These are phyloP conservation scores for Theonella swinhoei DNA, from an alignment of 37 sponge, comb jelly and placozoan genomes.

Conservation along the genomic window DNA sequence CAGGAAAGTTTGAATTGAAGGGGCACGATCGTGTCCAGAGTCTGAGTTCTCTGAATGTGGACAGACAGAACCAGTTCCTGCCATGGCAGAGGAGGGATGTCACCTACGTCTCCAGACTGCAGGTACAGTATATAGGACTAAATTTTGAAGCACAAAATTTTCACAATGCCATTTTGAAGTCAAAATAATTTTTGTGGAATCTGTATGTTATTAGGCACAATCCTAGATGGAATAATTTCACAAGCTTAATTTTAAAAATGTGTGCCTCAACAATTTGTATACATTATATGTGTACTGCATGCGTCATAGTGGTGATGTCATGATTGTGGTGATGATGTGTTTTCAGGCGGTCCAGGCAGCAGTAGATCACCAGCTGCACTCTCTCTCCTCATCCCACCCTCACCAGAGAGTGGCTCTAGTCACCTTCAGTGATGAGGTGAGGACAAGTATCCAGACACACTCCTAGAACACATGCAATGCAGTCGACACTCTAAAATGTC, in stretches of 20 bases:
- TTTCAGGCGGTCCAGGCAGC: slow-evolving; percentile 83
- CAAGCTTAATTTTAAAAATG: too few species aligned
- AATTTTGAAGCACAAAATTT: too few species aligned
- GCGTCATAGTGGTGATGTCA: too few species aligned
- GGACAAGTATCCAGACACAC: background rate
- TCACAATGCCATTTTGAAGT: too few species aligned
- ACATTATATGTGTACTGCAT: too few species aligned
- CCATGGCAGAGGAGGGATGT: slow-evolving; percentile 58
- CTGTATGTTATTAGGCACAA: too few species aligned
- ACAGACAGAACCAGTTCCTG: slow-evolving; percentile 54
- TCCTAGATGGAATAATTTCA: too few species aligned
- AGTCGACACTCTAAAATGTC: background rate
- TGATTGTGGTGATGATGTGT: background rate
- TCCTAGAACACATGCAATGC: background rate
- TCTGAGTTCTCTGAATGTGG: slow-evolving; percentile 30
- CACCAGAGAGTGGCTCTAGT: slow-evolving; percentile 64
- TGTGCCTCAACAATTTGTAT: too few species aligned
- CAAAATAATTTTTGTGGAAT: too few species aligned
- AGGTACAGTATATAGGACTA: slow-evolving; percentile 29
- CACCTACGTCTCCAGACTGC: slow-evolving; percentile 80
- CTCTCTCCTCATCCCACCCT: slow-evolving; percentile 53
- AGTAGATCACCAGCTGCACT: slow-evolving; percentile 76
- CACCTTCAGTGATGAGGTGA: slow-evolving; percentile 87
- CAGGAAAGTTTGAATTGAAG: slow-evolving; percentile 71
- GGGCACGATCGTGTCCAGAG: slow-evolving; percentile 41